phyloP scores from a whole-genome alignment of 2,888 invertebrate genomes.

The Mimas tiliae region DNA sequence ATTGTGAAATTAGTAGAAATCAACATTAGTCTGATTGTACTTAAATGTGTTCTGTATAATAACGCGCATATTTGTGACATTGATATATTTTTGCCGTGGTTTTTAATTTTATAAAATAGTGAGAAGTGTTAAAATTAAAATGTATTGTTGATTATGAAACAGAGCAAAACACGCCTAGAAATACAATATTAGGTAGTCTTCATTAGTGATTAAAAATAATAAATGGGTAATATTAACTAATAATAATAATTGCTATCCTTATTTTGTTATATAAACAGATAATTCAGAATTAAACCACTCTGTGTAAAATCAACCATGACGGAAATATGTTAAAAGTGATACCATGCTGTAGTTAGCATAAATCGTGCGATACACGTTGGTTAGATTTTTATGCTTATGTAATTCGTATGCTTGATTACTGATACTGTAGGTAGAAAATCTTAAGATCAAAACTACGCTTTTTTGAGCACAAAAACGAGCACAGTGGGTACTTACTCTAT shows the following conservation, averaged over 20 bases:
- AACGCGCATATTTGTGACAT: conserved; percentile 15
- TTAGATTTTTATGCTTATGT: not conserved
- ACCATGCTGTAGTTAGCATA: not conserved
- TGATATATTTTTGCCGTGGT: not conserved
- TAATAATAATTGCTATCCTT: no score
- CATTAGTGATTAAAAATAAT: no score
- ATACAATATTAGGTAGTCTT: no score
- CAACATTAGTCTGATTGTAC: conserved; percentile 8
- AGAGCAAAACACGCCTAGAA: no score
- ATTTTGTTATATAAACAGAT: no score
- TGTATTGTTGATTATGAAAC: no score
- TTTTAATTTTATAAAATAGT: not conserved
- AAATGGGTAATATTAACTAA: no score
- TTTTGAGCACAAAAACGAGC: not conserved
- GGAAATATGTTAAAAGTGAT: not conserved
- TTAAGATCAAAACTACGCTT: conserved; percentile 3
- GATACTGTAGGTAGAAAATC: conserved; percentile 4
- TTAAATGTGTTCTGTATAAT: conserved; percentile 11
- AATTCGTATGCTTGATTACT: not conserved
- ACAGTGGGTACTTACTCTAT: not conserved
- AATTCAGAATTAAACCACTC: no score
- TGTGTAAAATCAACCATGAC: not conserved
- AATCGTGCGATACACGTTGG: not conserved
- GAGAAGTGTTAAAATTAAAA: no score
- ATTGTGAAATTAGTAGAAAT: not conserved